A percentile compares a stretch with the other conserved stretches of the same genome.
Conservation (phyloP, 2,113 vertebrate species). For the Phaetusa simplex region DNA sequence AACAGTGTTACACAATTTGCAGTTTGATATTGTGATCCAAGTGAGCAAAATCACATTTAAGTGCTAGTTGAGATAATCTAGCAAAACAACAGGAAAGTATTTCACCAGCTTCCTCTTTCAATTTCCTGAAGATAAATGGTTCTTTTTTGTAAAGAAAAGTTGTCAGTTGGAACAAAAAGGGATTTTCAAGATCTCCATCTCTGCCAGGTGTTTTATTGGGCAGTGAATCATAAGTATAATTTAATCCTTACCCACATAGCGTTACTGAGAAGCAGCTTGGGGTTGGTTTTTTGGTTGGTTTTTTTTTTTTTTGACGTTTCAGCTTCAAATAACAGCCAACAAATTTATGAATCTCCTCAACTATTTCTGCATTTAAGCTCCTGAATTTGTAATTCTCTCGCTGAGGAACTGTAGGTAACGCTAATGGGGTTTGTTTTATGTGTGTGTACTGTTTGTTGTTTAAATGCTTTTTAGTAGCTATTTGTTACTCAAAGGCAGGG, state of each 20-base stretch:
- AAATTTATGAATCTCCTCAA: neutral
- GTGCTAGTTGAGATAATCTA: neutral
- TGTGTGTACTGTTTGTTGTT: neutral
- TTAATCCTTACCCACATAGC: neutral
- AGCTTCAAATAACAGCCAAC: neutral
- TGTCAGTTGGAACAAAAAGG: neutral
- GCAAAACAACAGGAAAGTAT: neutral
- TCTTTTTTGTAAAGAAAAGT: neutral
- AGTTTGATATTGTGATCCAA: neutral
- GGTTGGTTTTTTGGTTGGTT: neutral
- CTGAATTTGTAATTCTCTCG: neutral
- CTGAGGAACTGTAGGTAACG: neutral
- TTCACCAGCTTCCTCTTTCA: slow-evolving; percentile 25
- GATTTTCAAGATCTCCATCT: neutral
- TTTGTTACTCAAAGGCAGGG: neutral
- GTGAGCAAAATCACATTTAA: neutral
- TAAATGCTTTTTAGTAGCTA: neutral
- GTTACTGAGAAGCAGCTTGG: neutral
- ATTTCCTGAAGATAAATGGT: neutral
- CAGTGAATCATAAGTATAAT: slow-evolving; percentile 1
- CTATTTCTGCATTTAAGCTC: neutral
- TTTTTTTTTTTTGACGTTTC: neutral
- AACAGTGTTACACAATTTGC: neutral
- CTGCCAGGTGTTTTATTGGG: neutral
- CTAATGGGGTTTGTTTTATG: neutral